Percentiles rank a stretch among this genome's conserved stretches.
Evolutionary conservation across 2,797 vertebrate species (phyloP).

Genomic region (Hemibagrus guttatus): DNA sequence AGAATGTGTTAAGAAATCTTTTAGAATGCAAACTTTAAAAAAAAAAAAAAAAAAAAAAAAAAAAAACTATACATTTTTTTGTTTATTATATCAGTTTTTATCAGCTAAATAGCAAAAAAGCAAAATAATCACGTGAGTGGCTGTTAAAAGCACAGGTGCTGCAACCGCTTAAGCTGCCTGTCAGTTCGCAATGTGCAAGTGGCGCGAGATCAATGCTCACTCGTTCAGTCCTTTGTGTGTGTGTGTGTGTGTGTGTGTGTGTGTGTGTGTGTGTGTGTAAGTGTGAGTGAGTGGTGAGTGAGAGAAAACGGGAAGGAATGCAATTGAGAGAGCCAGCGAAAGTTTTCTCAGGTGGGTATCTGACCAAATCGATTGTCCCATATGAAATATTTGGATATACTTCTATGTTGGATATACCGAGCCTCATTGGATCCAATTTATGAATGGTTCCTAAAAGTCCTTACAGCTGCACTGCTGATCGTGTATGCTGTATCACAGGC

Average conservation of each 20-base stretch:
- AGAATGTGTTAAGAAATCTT: background rate
- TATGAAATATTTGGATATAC: background rate
- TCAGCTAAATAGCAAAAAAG: no score
- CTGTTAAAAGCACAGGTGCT: conserved; percentile 74
- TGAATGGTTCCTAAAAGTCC: conserved; percentile 62
- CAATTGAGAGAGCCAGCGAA: conserved; percentile 51
- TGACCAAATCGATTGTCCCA: background rate
- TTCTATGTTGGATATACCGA: background rate
- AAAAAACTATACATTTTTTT: no score
- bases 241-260: conserved; percentile 14
- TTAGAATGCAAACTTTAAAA: background rate
- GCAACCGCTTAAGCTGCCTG: conserved; percentile 72
- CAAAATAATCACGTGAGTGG: conserved; percentile 70
- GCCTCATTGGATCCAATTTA: background rate
- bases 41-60: no score
- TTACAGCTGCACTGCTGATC: conserved; percentile 77
- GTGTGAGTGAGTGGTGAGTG: background rate
- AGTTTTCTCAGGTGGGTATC: conserved; percentile 60
- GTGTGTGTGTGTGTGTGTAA: conserved; percentile 16
- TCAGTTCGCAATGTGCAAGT: conserved; percentile 71
- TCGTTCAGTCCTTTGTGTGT: conserved; percentile 5
- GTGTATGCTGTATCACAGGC: conserved; percentile 75
- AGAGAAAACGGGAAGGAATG: background rate
- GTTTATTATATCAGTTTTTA: conserved; percentile 5
- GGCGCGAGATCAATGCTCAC: conserved; percentile 70